A percentile compares a stretch with the other conserved stretches of the same genome.
Evolutionary conservation across 35 echinoderm and acorn worm species (phyloP).

Genomic region (Apostichopus japonicus): DNA sequence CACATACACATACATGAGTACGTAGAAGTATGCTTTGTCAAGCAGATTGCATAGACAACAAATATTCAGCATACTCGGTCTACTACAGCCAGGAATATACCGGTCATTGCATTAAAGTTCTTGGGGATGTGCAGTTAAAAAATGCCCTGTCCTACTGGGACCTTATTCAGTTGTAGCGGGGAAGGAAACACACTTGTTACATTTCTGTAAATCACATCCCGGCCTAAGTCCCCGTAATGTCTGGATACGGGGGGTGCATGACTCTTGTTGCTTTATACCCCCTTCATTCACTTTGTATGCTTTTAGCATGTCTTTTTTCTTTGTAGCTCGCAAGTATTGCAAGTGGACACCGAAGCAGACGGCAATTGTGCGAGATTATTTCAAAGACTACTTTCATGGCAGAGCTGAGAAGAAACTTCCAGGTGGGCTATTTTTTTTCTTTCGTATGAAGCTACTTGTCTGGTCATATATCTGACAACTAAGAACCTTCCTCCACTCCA

Average conservation of each 20-base stretch:
- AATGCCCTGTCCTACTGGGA: neutral
- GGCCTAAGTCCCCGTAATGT: neutral
- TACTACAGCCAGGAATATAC: too few relatives aligned
- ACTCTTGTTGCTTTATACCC: too few relatives aligned
- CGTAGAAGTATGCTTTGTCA: too few relatives aligned
- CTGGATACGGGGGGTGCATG: neutral
- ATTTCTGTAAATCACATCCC: neutral
- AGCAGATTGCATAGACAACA: too few relatives aligned
- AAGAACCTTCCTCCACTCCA: too few relatives aligned
- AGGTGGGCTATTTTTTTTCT: neutral
- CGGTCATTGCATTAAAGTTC: neutral
- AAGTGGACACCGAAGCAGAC: neutral
- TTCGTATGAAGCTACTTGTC: too few relatives aligned
- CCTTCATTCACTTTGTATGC: too few relatives aligned
- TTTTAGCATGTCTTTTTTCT: too few relatives aligned
- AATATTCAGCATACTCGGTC: too few relatives aligned
- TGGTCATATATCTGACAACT: too few relatives aligned
- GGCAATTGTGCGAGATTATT: neutral
- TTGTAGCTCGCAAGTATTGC: neutral
- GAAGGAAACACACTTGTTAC: neutral
- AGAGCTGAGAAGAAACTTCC: constrained; percentile 23
- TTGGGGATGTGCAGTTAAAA: neutral
- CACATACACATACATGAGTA: too few relatives aligned
- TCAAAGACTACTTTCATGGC: neutral
- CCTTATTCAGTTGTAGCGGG: neutral